Percentiles rank a stretch among this genome's conserved stretches.
phyloP scores from a whole-genome alignment of 2,888 invertebrate genomes.

The Poecilobothrus nobilitatus region DNA sequence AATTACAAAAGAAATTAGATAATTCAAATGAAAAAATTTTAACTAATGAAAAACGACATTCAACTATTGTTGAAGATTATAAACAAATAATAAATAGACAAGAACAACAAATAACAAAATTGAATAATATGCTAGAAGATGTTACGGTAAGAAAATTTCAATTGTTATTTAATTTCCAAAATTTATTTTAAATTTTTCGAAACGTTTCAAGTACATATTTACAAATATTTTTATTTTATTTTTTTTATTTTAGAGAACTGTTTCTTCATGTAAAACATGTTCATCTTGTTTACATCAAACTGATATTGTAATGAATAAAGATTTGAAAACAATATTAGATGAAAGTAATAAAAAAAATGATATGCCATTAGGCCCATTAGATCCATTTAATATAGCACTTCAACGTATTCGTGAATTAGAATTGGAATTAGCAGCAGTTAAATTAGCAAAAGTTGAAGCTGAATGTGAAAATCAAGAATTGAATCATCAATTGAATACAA shows the following conservation, averaged over 20 bases:
- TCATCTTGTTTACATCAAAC: constrained; percentile 18
- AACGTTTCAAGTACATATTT: not conserved
- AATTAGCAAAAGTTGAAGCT: constrained; percentile 92
- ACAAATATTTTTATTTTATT: not conserved
- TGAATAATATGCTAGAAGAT: constrained; percentile 50
- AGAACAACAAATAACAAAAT: constrained; percentile 66
- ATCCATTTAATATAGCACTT: constrained; percentile 37
- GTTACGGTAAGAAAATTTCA: constrained; percentile 52
- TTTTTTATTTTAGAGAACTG: constrained; percentile 42
- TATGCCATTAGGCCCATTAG: constrained; percentile 37
- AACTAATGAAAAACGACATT: constrained; percentile 62
- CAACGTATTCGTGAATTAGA: constrained; percentile 78
- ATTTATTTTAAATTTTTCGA: no score
- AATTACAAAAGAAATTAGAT: constrained; percentile 68
- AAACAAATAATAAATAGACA: constrained; percentile 84
- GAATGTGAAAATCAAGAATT: constrained; percentile 93
- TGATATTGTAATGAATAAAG: constrained; percentile 12
- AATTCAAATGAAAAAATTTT: constrained; percentile 66
- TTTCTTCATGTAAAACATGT: constrained; percentile 50
- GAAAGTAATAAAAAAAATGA: constrained; percentile 29
- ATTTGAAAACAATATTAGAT: constrained; percentile 12
- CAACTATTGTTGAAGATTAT: constrained; percentile 81
- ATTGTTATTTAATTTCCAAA: not conserved
- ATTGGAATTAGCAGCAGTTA: constrained; percentile 91
- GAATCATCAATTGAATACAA: constrained; percentile 78